Evolutionary conservation across 2,888 invertebrate genomes (phyloP).

Genomic region (Metallyticus violacea): DNA sequence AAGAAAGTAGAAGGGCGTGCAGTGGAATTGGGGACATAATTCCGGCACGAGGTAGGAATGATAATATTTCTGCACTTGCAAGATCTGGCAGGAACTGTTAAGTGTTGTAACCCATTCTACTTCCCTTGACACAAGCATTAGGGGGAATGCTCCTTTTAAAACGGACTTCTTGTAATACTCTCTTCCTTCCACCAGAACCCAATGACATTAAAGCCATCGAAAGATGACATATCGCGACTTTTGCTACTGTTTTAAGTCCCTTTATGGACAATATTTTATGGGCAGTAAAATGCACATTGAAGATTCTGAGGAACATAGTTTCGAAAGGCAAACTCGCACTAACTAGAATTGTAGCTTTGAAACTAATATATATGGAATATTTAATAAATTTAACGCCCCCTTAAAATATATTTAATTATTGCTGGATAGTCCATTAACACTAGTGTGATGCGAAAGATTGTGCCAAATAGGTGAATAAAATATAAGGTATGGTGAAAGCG

Average conservation of each 20-base stretch:
- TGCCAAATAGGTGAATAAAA: too few relatives aligned
- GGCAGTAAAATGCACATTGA: too few relatives aligned
- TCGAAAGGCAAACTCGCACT: too few relatives aligned
- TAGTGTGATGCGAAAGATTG: too few relatives aligned
- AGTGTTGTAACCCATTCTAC: not conserved
- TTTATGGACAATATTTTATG: too few relatives aligned
- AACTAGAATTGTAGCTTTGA: too few relatives aligned
- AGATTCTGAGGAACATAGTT: too few relatives aligned
- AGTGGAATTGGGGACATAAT: slow-evolving; percentile 26
- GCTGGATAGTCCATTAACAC: too few relatives aligned
- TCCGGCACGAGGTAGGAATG: slow-evolving; percentile 28
- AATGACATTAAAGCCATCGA: not conserved
- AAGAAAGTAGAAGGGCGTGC: not conserved
- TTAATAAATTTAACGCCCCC: too few relatives aligned
- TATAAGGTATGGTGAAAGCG: too few relatives aligned
- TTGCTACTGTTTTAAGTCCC: not conserved
- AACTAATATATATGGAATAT: too few relatives aligned
- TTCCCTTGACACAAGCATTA: not conserved
- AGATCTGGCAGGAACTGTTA: not conserved
- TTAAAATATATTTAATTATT: too few relatives aligned
- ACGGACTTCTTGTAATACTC: not conserved
- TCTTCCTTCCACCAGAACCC: not conserved
- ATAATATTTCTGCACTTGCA: not conserved
- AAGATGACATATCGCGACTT: not conserved
- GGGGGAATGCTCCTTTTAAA: not conserved